Percentiles rank a stretch among this genome's conserved stretches.
These are phyloP conservation scores for Dasypogon diadema DNA, from an alignment of 2,888 invertebrate species.

Conservation along the genomic window DNA sequence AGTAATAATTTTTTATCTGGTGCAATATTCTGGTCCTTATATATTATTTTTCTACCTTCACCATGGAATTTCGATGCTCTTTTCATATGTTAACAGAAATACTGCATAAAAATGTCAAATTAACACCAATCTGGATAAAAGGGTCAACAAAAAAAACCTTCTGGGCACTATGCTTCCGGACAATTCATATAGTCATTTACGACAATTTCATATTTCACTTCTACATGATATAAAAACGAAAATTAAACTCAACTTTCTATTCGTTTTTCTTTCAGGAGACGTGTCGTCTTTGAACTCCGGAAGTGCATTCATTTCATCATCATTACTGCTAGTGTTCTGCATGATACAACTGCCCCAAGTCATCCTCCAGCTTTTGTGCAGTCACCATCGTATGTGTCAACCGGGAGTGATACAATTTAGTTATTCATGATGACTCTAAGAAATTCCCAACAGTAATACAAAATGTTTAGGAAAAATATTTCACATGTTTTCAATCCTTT, in stretches of 20 bases:
- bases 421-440: conserved; percentile 44
- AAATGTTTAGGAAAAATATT: not conserved
- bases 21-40: no score
- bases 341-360: conserved; percentile 18
- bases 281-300: conserved; percentile 61
- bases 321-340: conserved; percentile 7
- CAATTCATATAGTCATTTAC: no score
- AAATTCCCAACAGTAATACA: no score
- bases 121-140: not conserved
- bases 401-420: conserved; percentile 1
- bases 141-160: not conserved
- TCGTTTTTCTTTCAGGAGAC: conserved; percentile 62
- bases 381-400: not conserved
- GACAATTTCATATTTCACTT: no score
- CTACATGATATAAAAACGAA: no score
- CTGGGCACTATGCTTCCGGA: no score
- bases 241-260: not conserved
- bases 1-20: no score
- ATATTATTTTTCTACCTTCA: no score
- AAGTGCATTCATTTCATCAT: conserved; percentile 34
- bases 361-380: conserved; percentile 12
- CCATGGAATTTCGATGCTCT: no score
- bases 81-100: no score
- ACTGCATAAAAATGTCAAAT: not conserved
- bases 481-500: not conserved